These are phyloP conservation scores for Decapterus maruadsi DNA, from an alignment of 2,797 vertebrate species.

Conservation along the genomic window DNA sequence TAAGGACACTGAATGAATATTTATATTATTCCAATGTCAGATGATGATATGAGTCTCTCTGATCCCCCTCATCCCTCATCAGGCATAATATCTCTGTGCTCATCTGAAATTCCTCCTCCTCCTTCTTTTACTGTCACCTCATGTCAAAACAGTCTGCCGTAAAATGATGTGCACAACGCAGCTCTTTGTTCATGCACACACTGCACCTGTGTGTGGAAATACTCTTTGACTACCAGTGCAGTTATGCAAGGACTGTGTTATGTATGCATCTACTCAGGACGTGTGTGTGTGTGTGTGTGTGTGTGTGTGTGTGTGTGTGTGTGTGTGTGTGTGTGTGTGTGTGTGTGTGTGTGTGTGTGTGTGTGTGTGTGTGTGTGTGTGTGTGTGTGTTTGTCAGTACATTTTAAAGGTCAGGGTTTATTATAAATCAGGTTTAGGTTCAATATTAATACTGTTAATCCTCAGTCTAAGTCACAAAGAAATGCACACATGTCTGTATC, in stretches of 20 bases:
- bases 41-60: not conserved
- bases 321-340: too few relatives aligned
- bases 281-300: too few relatives aligned
- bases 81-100: not conserved
- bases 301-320: too few relatives aligned
- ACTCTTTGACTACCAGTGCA: not conserved
- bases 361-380: too few relatives aligned
- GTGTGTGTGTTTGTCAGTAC: not conserved
- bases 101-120: conserved; percentile 14
- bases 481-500: too few relatives aligned
- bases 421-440: too few relatives aligned
- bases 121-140: conserved; percentile 14
- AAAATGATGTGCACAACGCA: conserved; percentile 25
- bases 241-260: conserved; percentile 2
- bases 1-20: not conserved
- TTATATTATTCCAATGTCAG: not conserved
- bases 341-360: too few relatives aligned
- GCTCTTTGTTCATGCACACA: conserved; percentile 31
- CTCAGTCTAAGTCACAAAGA: too few relatives aligned
- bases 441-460: too few relatives aligned
- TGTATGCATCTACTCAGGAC: not conserved
- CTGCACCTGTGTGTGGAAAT: conserved; percentile 14
- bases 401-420: not conserved
- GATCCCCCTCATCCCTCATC: not conserved
- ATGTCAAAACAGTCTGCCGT: conserved; percentile 26